Evolutionary conservation across 2,888 invertebrate species (phyloP), one percentile per base, ranked within the genome.

Genomic region (Melitaea athalia): DNA sequence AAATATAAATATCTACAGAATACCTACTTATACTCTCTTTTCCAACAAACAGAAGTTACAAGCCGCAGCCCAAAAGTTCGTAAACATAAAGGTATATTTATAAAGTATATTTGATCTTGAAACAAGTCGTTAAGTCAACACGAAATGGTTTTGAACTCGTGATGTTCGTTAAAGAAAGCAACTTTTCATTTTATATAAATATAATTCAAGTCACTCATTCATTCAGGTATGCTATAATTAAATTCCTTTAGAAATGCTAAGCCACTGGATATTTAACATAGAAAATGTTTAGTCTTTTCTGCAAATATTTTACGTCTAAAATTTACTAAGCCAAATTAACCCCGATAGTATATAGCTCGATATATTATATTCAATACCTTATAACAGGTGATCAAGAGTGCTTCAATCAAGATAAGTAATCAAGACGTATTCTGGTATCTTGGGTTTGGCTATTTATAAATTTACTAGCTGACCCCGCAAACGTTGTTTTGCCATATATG

Each of bases 141-240:
- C 14, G 47, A 49, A 49, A 49, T n/a, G 47, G 47, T 49, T 12
- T 45, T 49, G 6, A 49, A 6, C n/a, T 49, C 47, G n/a, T n/a
- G 47, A 49, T n/a, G n/a, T 49, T 49, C n/a, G 47, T 45, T 45
- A 1, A 38, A 45, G 45, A 11, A 49, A 49, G 3, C 14, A 49
- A 49, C 14, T 49, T 49, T n/a, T 49, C n/a, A 49, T 49, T 49
- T n/a, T n/a, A 49, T 49, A 49, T 49, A 49, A 49, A 49, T 49
- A 49, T 8, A 38, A 3, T 38, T 38, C 38, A 38, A 38, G 5
- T 38, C 8, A 38, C 6, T 38, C 47, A 14, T 49, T n/a, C 47
- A n/a, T 49, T n/a, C 14, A 49, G 5, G n/a, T 49, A n/a, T 6
- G n/a, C 3, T 49, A n/a, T 49, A 49, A 49, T 49, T 14, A 49